Percentiles rank a stretch among this genome's conserved stretches.
These are phyloP conservation scores for Pseudococcus viburni DNA, from an alignment of 2,888 invertebrate species.

Conservation along the genomic window DNA sequence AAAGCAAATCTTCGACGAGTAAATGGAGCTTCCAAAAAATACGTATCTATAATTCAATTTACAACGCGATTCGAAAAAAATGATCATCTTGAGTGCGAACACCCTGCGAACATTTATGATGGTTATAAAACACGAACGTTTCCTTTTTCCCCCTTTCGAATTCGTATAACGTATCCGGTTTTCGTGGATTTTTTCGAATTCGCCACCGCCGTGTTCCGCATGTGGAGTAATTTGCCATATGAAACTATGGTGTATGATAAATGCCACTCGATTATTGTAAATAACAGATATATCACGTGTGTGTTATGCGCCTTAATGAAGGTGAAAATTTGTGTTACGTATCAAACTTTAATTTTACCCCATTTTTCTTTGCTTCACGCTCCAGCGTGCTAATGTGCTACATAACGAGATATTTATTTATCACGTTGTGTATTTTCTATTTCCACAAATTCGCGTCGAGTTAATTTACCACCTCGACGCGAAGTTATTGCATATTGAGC, in stretches of 20 bases:
- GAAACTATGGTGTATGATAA: conserved; percentile 9
- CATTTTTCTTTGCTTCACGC: conserved; percentile 9
- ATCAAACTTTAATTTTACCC: neutral
- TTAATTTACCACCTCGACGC: conserved; percentile 7
- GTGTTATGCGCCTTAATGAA: neutral
- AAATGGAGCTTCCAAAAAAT: neutral
- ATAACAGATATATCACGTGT: conserved; percentile 6
- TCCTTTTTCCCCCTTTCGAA: neutral
- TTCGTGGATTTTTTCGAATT: neutral
- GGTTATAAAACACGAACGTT: neutral
- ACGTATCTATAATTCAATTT: conserved; percentile 29
- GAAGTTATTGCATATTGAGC: conserved; percentile 22
- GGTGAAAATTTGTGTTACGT: neutral
- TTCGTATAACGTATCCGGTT: neutral
- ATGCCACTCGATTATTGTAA: conserved; percentile 11
- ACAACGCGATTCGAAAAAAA: neutral
- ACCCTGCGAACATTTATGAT: neutral
- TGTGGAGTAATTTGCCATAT: conserved; percentile 3
- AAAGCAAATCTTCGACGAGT: neutral
- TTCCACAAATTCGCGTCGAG: neutral
- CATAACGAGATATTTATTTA: conserved; percentile 8
- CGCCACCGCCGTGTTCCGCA: neutral
- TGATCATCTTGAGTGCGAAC: conserved; percentile 6
- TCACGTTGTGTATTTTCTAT: neutral
- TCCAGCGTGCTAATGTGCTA: neutral